Conservation (phyloP, 1,140 invertebrate species). For the Polypedilum vanderplanki region DNA sequence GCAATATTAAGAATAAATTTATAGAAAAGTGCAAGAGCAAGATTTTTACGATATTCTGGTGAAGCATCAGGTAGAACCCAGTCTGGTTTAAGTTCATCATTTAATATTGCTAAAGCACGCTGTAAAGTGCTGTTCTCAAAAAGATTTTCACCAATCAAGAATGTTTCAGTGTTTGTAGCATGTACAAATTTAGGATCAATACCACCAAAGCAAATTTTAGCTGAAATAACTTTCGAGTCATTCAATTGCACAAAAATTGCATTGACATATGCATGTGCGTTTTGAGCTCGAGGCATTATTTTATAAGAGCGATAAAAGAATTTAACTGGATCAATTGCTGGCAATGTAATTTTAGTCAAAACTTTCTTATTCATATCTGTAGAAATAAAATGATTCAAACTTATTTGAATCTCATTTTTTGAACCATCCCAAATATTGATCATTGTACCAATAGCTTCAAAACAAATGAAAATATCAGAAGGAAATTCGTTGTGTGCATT, state of each 20-base stretch:
- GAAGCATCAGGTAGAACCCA: conserved; percentile 55
- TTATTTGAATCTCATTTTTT: neutral
- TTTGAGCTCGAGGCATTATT: conserved; percentile 59
- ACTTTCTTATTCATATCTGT: conserved; percentile 21
- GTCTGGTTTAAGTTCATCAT: conserved; percentile 55
- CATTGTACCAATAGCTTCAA: conserved; percentile 63
- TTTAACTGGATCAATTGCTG: conserved; percentile 40
- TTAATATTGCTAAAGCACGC: conserved; percentile 48
- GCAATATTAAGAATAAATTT: conserved; percentile 41
- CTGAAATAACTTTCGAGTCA: conserved; percentile 44
- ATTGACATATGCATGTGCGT: conserved; percentile 68
- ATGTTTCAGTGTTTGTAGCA: conserved; percentile 52
- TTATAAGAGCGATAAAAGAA: conserved; percentile 32
- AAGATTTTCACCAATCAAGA: conserved; percentile 43
- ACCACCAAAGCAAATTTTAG: conserved; percentile 55
- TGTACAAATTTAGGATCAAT: conserved; percentile 63
- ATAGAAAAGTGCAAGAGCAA: conserved; percentile 55
- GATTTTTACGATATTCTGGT: conserved; percentile 51
- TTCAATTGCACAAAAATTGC: conserved; percentile 60
- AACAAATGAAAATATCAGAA: conserved; percentile 67
- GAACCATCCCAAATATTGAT: conserved; percentile 43
- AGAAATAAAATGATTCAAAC: neutral
- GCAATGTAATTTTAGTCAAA: conserved; percentile 47
- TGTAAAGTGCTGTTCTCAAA: conserved; percentile 44
- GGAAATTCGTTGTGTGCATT: conserved; percentile 65